These are phyloP conservation scores for Scolanthus callimorphus DNA, from an alignment of 92 coral and sea anemone genomes.

Conservation along the genomic window DNA sequence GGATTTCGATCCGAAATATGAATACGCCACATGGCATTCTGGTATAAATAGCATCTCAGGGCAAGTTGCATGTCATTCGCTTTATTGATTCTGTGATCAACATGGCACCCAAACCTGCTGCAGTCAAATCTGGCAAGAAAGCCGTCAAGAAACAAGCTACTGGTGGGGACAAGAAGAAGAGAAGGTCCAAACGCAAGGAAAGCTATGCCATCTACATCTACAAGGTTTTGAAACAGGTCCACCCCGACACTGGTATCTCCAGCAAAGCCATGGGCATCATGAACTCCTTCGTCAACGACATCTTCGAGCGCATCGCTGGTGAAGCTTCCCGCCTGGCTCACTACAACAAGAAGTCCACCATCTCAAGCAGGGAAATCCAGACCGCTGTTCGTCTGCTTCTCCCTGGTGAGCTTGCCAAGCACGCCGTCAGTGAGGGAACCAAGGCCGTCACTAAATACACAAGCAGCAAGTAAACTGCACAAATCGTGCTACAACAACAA, in stretches of 20 bases:
- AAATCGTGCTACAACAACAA: too few species aligned
- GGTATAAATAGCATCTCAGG: too few species aligned
- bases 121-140: too few species aligned
- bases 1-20: too few species aligned
- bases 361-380: constrained; percentile 33
- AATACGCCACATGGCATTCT: too few species aligned
- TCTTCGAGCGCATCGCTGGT: constrained; percentile 70
- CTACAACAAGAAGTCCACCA: constrained; percentile 64
- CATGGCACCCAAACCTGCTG: too few species aligned
- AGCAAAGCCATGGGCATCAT: constrained; percentile 78
- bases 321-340: constrained; percentile 64
- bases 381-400: constrained; percentile 45
- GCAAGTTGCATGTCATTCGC: too few species aligned
- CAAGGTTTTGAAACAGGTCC: constrained; percentile 81
- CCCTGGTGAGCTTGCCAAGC: constrained; percentile 82
- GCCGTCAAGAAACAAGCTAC: too few species aligned
- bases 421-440: constrained; percentile 77
- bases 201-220: constrained; percentile 63
- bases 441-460: constrained; percentile 82
- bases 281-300: constrained; percentile 69
- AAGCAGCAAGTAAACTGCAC: constrained; percentile 94
- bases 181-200: too few species aligned
- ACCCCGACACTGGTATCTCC: constrained; percentile 85
- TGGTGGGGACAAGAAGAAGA: too few species aligned
- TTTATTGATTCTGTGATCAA: too few species aligned